Base-by-base conservation (phyloP, 2,113 vertebrate genomes). In the Megaptera novaeangliae region DNA sequence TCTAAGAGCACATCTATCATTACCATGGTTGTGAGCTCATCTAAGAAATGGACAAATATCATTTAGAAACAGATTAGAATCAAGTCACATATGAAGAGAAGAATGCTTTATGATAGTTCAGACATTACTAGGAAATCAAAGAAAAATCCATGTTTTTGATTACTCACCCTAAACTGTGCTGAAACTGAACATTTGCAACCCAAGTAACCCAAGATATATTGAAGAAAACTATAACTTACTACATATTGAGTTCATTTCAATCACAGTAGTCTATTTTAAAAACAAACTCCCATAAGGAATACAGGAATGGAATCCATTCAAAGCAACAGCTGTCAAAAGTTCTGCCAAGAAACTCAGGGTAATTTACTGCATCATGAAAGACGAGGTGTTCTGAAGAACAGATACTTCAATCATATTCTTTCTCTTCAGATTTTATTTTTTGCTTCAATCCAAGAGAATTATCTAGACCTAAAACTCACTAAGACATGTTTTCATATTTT, bases 311-410 rank as follows among this genome's bases (percentile, higher is more conserved):
- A 96, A 97, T 95, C 90, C 55, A 95, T 46, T 96, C 69, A 95
- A 95, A 98, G 88, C 68, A 97, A 97, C 78, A 97, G 95, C 93
- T 95, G 88, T 97, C 68, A 69, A 95, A 97, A 85, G 83, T 89
- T 87, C 97, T 98, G 96, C 97, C 97, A 98, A 97, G 96, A 98
- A 96, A 94, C 91, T 92, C 61, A 71, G 87, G 93, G 96, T 91
- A 95, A 97, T 49, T 55, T 94, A 97, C 72, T 97, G 78, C 75
- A 97, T 95, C 96, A 92, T 97, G 96, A 97, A 97, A 97, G 86
- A 66, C 95, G 68, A 97, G 87, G 85, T 96, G 87, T 95, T 97
- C 86, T 82, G 82, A 95, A 97, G 78, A 96, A 96, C 92, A 97
- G 88, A 94, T 78, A 83, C 82, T 97, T 97, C 75, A 63, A 89